A percentile compares a stretch with the other conserved stretches of the same genome.
Evolutionary conservation across 2,797 vertebrate genomes (phyloP).

Genomic region (Poecile montanus): DNA sequence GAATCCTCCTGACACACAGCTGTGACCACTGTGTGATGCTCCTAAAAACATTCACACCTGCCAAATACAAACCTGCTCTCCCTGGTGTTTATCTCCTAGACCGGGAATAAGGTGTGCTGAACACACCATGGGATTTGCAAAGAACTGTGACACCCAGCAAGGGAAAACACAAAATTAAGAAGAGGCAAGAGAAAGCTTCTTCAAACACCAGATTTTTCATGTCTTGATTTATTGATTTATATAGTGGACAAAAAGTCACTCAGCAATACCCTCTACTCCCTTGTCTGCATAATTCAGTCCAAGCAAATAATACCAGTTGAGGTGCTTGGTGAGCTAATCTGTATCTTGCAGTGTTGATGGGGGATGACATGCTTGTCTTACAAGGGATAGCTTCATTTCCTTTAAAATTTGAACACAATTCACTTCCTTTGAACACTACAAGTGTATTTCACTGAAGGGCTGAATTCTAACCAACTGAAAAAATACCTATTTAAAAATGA

Average conservation of each 20-base stretch:
- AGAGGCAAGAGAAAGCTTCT: not conserved
- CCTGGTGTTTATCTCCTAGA: not conserved
- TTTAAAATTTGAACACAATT: not conserved
- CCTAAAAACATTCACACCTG: not conserved
- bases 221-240: not conserved
- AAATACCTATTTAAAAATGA: not conserved
- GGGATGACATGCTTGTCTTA: not conserved
- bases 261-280: not conserved
- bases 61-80: fast-evolving
- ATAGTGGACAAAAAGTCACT: not conserved
- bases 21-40: not conserved
- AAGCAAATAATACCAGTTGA: not conserved
- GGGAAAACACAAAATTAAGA: not conserved
- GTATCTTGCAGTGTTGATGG: not conserved
- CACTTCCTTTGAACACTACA: not conserved
- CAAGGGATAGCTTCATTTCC: not conserved
- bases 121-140: not conserved
- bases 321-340: not conserved
- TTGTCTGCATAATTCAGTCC: not conserved
- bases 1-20: not conserved
- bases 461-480: not conserved
- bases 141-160: not conserved
- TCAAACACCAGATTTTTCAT: not conserved
- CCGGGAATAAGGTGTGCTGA: not conserved
- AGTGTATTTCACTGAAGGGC: not conserved